Evolutionary conservation across 2,797 vertebrate species (phyloP).

Genomic region (Menidia menidia): DNA sequence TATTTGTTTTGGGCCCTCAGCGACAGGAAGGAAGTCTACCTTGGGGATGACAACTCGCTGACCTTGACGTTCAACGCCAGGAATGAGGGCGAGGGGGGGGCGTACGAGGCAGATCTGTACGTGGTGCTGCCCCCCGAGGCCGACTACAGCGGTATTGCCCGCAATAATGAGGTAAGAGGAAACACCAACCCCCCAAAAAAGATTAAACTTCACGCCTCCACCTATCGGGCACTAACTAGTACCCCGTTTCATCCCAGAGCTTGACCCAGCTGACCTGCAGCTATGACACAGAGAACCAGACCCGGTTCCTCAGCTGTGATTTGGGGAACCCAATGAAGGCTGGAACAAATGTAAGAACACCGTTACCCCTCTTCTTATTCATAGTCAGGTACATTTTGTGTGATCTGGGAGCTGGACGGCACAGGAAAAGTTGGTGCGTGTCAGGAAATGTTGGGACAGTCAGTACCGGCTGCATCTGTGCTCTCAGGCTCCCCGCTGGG

Average conservation of each 20-base stretch:
- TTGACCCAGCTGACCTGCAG: conserved; percentile 89
- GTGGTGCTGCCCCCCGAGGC: conserved; percentile 90
- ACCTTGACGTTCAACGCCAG: conserved; percentile 89
- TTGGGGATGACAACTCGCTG: conserved; percentile 90
- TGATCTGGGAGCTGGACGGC: conserved; percentile 2
- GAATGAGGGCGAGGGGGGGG: conserved; percentile 92
- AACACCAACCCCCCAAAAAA: not conserved
- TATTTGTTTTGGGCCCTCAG: conserved; percentile 63
- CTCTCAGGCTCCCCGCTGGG: conserved; percentile 40
- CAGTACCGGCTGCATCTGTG: conserved; percentile 56
- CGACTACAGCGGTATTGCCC: conserved; percentile 90
- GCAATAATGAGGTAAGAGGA: conserved; percentile 88
- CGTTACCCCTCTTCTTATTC: conserved; percentile 17
- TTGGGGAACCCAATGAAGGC: conserved; percentile 96
- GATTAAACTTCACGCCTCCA: conserved; percentile 2
- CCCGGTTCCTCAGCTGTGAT: conserved; percentile 90
- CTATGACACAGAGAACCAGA: conserved; percentile 88
- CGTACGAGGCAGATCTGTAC: conserved; percentile 92
- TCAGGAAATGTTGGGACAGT: conserved; percentile 65
- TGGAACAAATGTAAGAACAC: conserved; percentile 86
- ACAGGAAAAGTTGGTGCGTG: conserved; percentile 53
- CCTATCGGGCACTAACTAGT: not conserved
- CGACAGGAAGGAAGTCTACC: conserved; percentile 86
- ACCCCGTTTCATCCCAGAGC: conserved; percentile 75
- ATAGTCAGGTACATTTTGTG: conserved; percentile 11